These are phyloP conservation scores for Centroberyx gerrardi DNA, from an alignment of 2,797 vertebrate species.

Conservation along the genomic window DNA sequence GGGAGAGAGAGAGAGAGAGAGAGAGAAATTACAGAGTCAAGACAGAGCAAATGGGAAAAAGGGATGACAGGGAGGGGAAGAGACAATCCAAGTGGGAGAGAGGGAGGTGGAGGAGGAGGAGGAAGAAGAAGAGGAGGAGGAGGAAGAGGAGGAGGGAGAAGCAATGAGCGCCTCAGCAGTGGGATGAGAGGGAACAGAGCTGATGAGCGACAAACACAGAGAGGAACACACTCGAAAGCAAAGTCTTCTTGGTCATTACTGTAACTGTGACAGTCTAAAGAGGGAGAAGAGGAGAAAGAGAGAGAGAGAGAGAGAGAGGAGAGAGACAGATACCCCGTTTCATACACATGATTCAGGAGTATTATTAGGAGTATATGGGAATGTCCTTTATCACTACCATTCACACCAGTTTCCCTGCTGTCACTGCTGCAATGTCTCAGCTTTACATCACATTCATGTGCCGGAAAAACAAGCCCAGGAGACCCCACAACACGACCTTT, in stretches of 20 bases:
- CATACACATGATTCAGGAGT: not conserved
- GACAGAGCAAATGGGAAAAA: constrained; percentile 11
- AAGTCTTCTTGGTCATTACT: not conserved
- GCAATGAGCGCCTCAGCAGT: constrained; percentile 8
- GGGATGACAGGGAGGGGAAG: constrained; percentile 26
- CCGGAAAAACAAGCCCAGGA: no score
- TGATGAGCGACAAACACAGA: constrained; percentile 36
- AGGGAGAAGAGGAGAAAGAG: constrained; percentile 16
- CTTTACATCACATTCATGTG: no score
- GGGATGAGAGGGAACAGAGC: not conserved
- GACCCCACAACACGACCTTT: no score
- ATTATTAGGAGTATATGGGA: no score
- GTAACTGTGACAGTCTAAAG: constrained; percentile 24
- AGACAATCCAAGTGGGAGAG: not conserved
- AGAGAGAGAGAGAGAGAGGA: constrained; percentile 17
- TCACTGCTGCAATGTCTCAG: no score
- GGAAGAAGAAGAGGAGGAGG: not conserved
- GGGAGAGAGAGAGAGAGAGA: not conserved
- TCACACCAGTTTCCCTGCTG: no score
- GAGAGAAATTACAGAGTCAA: constrained; percentile 18
- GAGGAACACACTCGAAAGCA: not conserved
- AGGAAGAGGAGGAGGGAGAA: constrained; percentile 15
- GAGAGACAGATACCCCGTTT: not conserved
- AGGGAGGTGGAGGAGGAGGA: not conserved
- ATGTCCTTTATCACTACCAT: no score